Percentiles rank a stretch among this genome's conserved stretches.
Evolutionary conservation across 2,888 invertebrate species (phyloP).

Genomic region (Gymnoscelis rufifasciata): DNA sequence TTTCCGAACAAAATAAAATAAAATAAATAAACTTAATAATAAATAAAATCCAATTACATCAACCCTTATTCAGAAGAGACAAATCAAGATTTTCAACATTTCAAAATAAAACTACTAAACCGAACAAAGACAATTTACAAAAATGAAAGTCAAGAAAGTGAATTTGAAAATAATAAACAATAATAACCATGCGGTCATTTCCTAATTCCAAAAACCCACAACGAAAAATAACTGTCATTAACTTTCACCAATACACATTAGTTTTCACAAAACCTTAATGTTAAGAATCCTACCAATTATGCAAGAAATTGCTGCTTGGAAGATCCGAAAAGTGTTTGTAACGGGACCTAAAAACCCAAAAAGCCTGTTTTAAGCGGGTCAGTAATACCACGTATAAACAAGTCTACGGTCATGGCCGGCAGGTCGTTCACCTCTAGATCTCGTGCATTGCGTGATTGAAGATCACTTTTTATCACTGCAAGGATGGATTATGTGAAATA

Average conservation of each 20-base stretch:
- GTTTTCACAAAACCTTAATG: not conserved
- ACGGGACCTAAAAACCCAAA: constrained; percentile 30
- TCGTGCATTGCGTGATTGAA: constrained; percentile 15
- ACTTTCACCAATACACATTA: not conserved
- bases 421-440: constrained; percentile 37
- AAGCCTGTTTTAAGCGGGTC: constrained; percentile 31
- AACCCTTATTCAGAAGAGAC: no score
- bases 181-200: not conserved
- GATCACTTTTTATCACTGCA: constrained; percentile 2
- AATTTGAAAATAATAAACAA: not conserved
- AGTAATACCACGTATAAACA: constrained; percentile 29
- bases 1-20: no score
- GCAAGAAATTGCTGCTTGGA: constrained; percentile 6
- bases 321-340: constrained; percentile 22
- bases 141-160: constrained; percentile 2
- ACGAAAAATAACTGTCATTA: not conserved
- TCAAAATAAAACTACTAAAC: no score
- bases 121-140: not conserved
- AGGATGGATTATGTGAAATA: no score
- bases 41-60: no score
- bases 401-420: constrained; percentile 44
- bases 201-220: not conserved
- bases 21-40: no score
- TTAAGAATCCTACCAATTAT: constrained; percentile 1
- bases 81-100: no score